Evolutionary conservation across 2,113 vertebrate species (phyloP), one percentile per base, ranked within the genome.

Genomic region (Probosciger aterrimus): DNA sequence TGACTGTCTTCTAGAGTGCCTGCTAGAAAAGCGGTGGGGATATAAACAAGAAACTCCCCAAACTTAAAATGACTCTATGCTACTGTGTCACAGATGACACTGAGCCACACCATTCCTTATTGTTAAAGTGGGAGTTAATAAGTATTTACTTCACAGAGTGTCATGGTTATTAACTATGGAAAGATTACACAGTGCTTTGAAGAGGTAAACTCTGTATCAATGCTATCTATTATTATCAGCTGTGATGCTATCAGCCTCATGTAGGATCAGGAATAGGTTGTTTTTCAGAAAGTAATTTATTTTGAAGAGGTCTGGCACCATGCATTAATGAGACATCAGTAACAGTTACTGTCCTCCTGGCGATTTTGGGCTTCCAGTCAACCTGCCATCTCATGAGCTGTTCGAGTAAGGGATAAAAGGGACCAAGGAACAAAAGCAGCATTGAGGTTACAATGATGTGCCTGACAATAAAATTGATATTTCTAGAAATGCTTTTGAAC

Each of bases 401-500:
- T 55, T 80, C 0, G 2, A 69, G 25, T 25, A 52, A 77, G 44
- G 71, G 68, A 53, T 88, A 31, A 83, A 92, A 92, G 78, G 50
- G 55, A 75, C 46, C 39, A 52, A 83, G 64, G 76, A 86, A 73
- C 83, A 86, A 83, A 86, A 69, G 76, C 82, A 93, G 47, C 79
- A 55, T 35, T 90, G 75, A 88, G 46, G 39, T 82, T 82, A 50
- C 49, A 80, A 43, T 87, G 46, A 82, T 49, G 20, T 65, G 44
- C 46, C 82, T 95, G 78, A 79, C 6, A 23, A 90, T 82, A 95
- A 95, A 95, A 33, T 22, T 28, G 55, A 0, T 83, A 86, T 94
- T 96, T 88, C 75, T 82, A 93, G 70, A 86, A 88, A 62, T 43
- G 5, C 46, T 90, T 90, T 64, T 93, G 70, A 91, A 63, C 19